These are phyloP conservation scores for Drosophila planitibia DNA, from an alignment of 2,888 invertebrate genomes.

Conservation along the genomic window DNA sequence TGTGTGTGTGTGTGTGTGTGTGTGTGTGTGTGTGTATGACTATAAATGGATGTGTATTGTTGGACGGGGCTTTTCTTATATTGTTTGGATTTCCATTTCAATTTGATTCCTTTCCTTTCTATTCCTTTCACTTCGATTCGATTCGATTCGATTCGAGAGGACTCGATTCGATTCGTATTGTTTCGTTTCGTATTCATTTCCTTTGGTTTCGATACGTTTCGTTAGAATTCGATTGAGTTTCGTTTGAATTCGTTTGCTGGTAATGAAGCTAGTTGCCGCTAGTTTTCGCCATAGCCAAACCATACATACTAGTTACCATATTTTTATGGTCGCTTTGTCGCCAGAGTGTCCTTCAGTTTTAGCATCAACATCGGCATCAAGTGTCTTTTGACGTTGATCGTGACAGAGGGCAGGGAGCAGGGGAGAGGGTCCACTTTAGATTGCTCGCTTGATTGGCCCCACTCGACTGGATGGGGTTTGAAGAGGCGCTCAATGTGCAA, in stretches of 20 bases:
- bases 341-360: constrained; percentile 52
- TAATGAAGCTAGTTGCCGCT: constrained; percentile 44
- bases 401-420: too few species aligned
- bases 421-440: constrained; percentile 13
- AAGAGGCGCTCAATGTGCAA: not conserved
- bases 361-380: constrained; percentile 37
- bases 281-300: constrained; percentile 22
- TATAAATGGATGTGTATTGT: constrained; percentile 15
- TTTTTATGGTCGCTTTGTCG: constrained; percentile 66
- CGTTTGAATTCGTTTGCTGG: constrained; percentile 33
- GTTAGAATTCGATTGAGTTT: constrained; percentile 22
- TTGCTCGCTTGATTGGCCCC: constrained; percentile 56
- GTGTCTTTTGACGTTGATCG: constrained; percentile 36
- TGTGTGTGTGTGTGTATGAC: not conserved
- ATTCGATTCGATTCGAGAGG: constrained; percentile 2
- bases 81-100: constrained; percentile 43
- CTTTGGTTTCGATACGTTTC: constrained; percentile 14
- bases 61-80: constrained; percentile 31
- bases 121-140: constrained; percentile 11
- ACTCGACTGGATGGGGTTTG: constrained; percentile 12
- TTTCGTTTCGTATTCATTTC: constrained; percentile 4
- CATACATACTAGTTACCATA: constrained; percentile 63
- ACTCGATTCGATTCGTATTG: not conserved
- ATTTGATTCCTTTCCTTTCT: constrained; percentile 8
- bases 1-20: not conserved